Base-by-base conservation (phyloP, 2,113 vertebrate genomes). In the Oenanthe oenanthe region DNA sequence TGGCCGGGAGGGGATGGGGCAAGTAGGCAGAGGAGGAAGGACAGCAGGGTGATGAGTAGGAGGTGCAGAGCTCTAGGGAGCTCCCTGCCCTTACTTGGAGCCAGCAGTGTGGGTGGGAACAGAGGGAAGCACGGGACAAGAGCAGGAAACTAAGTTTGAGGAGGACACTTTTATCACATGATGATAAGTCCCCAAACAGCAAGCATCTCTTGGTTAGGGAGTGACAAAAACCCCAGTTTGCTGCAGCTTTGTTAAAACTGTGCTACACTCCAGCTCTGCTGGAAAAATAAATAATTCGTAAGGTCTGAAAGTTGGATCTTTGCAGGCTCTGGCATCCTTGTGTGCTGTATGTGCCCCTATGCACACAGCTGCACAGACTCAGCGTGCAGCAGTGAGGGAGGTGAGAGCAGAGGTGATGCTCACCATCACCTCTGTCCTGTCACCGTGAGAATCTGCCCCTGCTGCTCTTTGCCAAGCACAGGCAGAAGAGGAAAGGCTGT, bases 381-480 rank as follows among this genome's bases (percentile, higher is more conserved):
- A 36, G n/a, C 0, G 0, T 15, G 62, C 25, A 60, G 82, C 1
- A 1, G 7, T 20, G 25, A 65, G 8, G 42, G 34, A 66, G 34
- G 36, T 4, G 72, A 40, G 34, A 26, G 51, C 17, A 57, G 17
- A 48, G 60, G 26, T 32, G 78, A 73, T 5, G 8, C 29, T 78
- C 47, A 38, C 12, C 34, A 3, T 19, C 1, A 0, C 12, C 60
- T 20, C 50, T 66, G 31, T 18, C 38, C 51, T 0, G 3, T 13
- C 40, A 43, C 28, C 47, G 13, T 6, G 68, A 66, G 47, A 48
- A 22, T 4, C n/a, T 51, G 38, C 26, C 51, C 18, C 47, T 21
- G 32, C 2, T 57, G 28, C 25, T 70, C 62, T 80, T 42, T 62
- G 60, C 56, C 48, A 50, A 32, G 66, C 61, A 40, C 43, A 43